Evolutionary conservation across 1,140 invertebrate genomes (phyloP), one percentile per base, ranked within the genome.

Genomic region (Euura lappo): DNA sequence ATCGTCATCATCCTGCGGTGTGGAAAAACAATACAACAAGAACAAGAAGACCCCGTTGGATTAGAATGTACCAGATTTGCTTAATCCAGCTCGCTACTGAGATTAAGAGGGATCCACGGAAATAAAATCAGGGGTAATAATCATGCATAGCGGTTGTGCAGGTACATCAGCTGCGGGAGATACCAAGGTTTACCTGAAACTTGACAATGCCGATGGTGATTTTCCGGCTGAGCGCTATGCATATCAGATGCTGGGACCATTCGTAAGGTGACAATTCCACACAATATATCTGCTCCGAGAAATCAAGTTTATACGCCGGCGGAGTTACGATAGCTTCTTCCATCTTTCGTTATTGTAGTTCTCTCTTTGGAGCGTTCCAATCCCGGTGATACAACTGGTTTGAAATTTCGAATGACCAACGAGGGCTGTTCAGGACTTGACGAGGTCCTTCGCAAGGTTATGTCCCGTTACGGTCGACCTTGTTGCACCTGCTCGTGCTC

Each of bases 211-310:
- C 87, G 42, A 89, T 75, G 67, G 86, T 73, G 66, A 89, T 85
- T 76, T 87, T 85, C 45, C 88, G 80, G 10, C 77, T 75, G 45
- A 89, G 79, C 10, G 85, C 89, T 13, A 90, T 81, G 64, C 87
- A 88, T 73, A 89, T 86, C 71, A 89, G 79, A 77, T 89, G 81
- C 60, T 89, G 87, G 13, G 88, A 89, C 86, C 87, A 89, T 73
- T 89, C 87, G 75, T 84, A 89, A 10, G 88, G 89, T 6, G 89
- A 89, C 70, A 89, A 86, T 75, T 89, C 88, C 0, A 89, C 85
- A 67, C 80, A 80, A 44, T 86, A 80, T 60, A 89, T 82, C 81
- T 86, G 82, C 28, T 86, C 81, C 11, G 80, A 74, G 75, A 89
- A 88, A 73, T 79, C 79, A 2, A 85, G 74, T 78, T 87, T 86